phyloP scores from a whole-genome alignment of 2,888 invertebrate genomes.

The Lasiommata megera region DNA sequence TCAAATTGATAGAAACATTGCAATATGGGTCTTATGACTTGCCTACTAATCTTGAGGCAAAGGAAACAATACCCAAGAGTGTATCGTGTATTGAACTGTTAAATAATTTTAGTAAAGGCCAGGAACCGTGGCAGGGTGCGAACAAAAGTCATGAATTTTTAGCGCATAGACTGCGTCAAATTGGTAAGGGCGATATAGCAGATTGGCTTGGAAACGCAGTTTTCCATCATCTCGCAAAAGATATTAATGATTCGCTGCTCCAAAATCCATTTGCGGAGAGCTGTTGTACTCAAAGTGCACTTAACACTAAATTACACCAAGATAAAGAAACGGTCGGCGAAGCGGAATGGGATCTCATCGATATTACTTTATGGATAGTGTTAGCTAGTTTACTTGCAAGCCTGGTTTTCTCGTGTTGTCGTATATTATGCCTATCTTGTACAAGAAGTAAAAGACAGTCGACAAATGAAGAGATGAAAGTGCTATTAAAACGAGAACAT shows the following conservation, averaged over 20 bases:
- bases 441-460: slow-evolving; percentile 17
- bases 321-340: slow-evolving; percentile 33
- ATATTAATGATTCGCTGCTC: slow-evolving; percentile 58
- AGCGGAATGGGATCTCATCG: slow-evolving; percentile 45
- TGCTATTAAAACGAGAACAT: slow-evolving; percentile 17
- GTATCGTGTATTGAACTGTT: slow-evolving; percentile 79
- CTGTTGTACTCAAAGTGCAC: slow-evolving; percentile 28
- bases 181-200: slow-evolving; percentile 79
- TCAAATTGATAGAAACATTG: slow-evolving; percentile 78
- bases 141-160: slow-evolving; percentile 80
- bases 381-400: slow-evolving; percentile 38
- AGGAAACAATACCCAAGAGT: slow-evolving; percentile 69
- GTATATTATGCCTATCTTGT: slow-evolving; percentile 25
- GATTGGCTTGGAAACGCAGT: slow-evolving; percentile 82
- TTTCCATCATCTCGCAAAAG: slow-evolving; percentile 76
- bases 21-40: slow-evolving; percentile 64
- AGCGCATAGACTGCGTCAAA: slow-evolving; percentile 79
- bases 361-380: slow-evolving; percentile 46
- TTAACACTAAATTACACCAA: slow-evolving; percentile 34
- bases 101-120: slow-evolving; percentile 78
- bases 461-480: slow-evolving; percentile 26
- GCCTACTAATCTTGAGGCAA: slow-evolving; percentile 42
- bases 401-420: slow-evolving; percentile 36
- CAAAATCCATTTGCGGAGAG: slow-evolving; percentile 37
- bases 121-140: slow-evolving; percentile 65